A percentile compares a stretch with the other conserved stretches of the same genome.
These are phyloP conservation scores for Harpagoxenus sublaevis DNA, from an alignment of 2,888 invertebrate genomes.

Conservation along the genomic window DNA sequence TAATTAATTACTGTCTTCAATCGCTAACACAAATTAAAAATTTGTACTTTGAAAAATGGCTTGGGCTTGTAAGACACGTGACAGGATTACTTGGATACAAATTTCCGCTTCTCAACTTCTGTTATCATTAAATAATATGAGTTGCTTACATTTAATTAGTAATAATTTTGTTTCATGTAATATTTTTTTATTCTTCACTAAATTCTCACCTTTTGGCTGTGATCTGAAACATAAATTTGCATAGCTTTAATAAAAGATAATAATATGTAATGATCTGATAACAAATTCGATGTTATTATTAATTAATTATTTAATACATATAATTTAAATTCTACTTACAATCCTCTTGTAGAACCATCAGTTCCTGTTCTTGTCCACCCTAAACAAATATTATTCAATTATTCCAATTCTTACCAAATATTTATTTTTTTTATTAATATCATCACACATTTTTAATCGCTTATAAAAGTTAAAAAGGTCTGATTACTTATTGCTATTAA, in stretches of 20 bases:
- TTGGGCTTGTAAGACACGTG: slow-evolving; percentile 33
- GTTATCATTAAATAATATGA: slow-evolving; percentile 39
- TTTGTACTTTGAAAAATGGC: slow-evolving; percentile 38
- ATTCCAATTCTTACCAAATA: not conserved
- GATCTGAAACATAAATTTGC: slow-evolving; percentile 58
- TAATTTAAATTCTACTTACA: slow-evolving; percentile 57
- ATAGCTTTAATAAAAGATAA: slow-evolving; percentile 21
- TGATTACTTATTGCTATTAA: not conserved
- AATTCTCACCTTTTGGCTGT: slow-evolving; percentile 63
- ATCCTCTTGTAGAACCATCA: slow-evolving; percentile 55
- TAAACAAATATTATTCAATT: slow-evolving; percentile 31
- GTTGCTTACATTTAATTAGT: slow-evolving; percentile 54
- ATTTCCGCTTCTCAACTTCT: slow-evolving; percentile 50
- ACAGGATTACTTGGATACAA: slow-evolving; percentile 42
- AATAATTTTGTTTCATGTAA: slow-evolving; percentile 34
- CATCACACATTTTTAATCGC: not conserved
- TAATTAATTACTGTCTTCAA: slow-evolving; percentile 3
- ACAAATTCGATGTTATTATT: not conserved
- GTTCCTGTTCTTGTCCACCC: slow-evolving; percentile 52
- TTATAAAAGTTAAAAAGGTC: not conserved
- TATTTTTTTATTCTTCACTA: slow-evolving; percentile 30
- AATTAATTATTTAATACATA: slow-evolving; percentile 14
- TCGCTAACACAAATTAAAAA: slow-evolving; percentile 4
- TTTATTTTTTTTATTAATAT: slow-evolving; percentile 16
- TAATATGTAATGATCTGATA: not conserved